These are phyloP conservation scores for Gymnorhina tibicen DNA, from an alignment of 2,113 vertebrate genomes.

Conservation along the genomic window DNA sequence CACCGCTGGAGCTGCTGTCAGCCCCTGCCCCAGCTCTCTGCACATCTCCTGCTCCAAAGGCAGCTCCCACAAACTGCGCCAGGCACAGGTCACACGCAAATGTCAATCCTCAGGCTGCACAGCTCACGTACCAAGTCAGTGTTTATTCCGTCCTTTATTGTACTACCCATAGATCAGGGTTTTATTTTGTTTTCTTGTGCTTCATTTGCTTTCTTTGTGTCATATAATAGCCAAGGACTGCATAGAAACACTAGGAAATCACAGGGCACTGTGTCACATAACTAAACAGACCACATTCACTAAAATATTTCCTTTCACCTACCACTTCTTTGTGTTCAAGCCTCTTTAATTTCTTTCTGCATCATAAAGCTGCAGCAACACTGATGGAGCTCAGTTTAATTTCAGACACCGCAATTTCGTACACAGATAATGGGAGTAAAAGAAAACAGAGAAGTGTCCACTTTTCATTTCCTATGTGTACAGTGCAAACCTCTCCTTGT, in stretches of 20 bases:
- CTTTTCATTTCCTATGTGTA: background rate
- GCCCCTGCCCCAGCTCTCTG: accelerated
- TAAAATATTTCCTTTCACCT: background rate
- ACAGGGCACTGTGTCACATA: background rate
- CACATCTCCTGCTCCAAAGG: background rate
- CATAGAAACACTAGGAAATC: background rate
- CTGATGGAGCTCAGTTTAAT: background rate
- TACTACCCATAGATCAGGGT: accelerated
- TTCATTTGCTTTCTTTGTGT: background rate
- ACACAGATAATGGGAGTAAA: background rate
- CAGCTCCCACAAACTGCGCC: background rate
- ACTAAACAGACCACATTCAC: background rate
- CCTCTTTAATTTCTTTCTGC: background rate
- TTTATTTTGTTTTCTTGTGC: background rate
- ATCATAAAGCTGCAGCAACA: background rate
- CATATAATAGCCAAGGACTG: background rate
- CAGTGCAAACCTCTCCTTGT: background rate
- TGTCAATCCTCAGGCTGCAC: background rate
- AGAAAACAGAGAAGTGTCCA: background rate
- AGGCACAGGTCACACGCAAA: background rate
- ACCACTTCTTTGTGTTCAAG: background rate
- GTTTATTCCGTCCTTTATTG: background rate
- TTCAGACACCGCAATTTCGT: background rate
- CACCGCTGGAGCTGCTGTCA: accelerated
- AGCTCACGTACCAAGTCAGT: accelerated